Evolutionary conservation across 2,797 vertebrate genomes (phyloP), one percentile per base, ranked within the genome.

Genomic region (Rhinella marina): DNA sequence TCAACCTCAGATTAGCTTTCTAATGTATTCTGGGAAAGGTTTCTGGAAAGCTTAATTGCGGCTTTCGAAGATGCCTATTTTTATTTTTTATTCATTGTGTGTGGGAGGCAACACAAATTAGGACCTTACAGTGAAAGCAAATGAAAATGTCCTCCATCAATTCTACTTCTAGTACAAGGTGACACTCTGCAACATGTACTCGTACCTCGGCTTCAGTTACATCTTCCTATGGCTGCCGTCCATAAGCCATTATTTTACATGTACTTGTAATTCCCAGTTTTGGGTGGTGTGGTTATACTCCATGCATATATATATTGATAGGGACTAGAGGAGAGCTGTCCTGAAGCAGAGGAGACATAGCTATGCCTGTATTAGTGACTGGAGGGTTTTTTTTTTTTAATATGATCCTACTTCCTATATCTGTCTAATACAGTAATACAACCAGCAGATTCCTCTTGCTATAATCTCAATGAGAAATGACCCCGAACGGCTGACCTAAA

Each of bases 1-100:
- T 52, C 54, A 17, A 16, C 1, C 17, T 70, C 7, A 9, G n/a
- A 75, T 75, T 6, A n/a, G 41, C 21, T 75, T 75, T 50, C 41
- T 75, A 50, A 75, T 75, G 32, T 50, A 50, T 50, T 75, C 72
- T 50, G 75, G 12, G 50, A 77, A 23, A 50, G 13, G 41, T 52
- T 77, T 77, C 23, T 77, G 48, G n/a, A 75, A 50, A 75, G 72
- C 48, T n/a, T 75, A 75, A 75, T 50, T 75, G 48, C n/a, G 29
- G 59, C 29, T 41, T 78, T 57, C 29, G 76, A 27, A 57, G 14
- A 21, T 2, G 17, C 54, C 78, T 61, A 80, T 80, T 80, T 80
- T 50, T 23, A 81, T 57, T 79, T 57, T 57, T 14, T 54, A 14
- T 62, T 81, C 27, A 6, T 12, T 12, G 57, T 81, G 25, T 77